These are phyloP conservation scores for Athene cunicularia DNA, from an alignment of 2,113 vertebrate genomes.

Conservation along the genomic window DNA sequence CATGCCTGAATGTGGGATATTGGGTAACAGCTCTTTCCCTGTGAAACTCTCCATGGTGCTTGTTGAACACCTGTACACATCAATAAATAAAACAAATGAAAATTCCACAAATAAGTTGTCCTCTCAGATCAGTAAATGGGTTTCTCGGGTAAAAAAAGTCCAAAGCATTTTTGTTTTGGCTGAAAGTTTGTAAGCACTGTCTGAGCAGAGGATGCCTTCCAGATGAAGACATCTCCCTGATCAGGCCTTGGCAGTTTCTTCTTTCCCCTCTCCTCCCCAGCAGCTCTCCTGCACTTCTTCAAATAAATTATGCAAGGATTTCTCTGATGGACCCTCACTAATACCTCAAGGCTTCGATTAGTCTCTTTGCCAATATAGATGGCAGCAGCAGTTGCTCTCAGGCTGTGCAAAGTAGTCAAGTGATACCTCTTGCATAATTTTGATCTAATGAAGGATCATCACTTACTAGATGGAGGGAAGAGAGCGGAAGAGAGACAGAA, in stretches of 20 bases:
- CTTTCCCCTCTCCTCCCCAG: not conserved
- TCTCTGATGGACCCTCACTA: not conserved
- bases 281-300: not conserved
- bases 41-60: not conserved
- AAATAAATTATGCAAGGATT: not conserved
- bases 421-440: not conserved
- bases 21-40: not conserved
- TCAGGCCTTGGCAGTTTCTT: not conserved
- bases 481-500: not conserved
- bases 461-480: not conserved
- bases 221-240: not conserved
- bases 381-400: not conserved
- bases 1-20: rapidly evolving
- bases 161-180: not conserved
- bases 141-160: not conserved
- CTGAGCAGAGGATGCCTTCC: not conserved
- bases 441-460: not conserved
- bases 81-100: not conserved
- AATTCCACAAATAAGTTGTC: not conserved
- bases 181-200: not conserved
- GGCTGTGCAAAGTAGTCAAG: not conserved
- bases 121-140: not conserved
- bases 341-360: not conserved
- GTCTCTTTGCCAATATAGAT: not conserved
- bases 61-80: not conserved